Evolutionary conservation across 1,140 invertebrate species (phyloP), one percentile per base, ranked within the genome.

Genomic region (Drosophila aff.): DNA sequence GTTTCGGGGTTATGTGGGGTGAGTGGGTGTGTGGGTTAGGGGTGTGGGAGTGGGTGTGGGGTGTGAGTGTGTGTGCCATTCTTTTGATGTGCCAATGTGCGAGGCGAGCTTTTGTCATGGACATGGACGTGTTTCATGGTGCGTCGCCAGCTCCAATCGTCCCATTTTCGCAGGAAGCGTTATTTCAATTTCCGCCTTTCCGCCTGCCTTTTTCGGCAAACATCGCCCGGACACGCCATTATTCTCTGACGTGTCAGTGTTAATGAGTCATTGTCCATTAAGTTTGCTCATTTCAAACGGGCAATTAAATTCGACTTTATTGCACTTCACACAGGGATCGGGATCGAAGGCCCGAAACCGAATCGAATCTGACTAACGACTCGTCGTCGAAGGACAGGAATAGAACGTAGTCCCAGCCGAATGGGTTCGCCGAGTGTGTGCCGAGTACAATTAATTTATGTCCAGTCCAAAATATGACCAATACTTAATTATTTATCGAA

Each of bases 181-280:
- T 89, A 89, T 89, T 89, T 89, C 84, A 89, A 89, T 89, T 89
- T 89, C 84, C 84, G 84, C 78, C 81, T 89, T 90, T 90, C 81
- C 84, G 85, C 69, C 62, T 69, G 63, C 55, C 66, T 59, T 71
- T 72, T 64, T 75, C 65, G 65, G 50, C 82, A 86, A 86, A 81
- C 82, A 75, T 73, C 43, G 53, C 63, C 83, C 83, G 89, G 84
- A 89, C 84, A 89, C 85, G 85, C 84, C 80, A 90, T 90, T 91
- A 82, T 86, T 81, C 80, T 91, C 74, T 91, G 87, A 83, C 89
- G 87, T 91, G 89, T 91, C 89, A 91, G 81, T 84, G 80, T 91
- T 91, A 91, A 91, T 91, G 89, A 91, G 89, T 91, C 89, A 84
- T 89, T 91, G 87, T 91, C 82, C 86, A 91, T 91, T 91, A 91